These are phyloP conservation scores for Agonopterix subpropinquella DNA, from an alignment of 2,888 invertebrate genomes.

Conservation along the genomic window DNA sequence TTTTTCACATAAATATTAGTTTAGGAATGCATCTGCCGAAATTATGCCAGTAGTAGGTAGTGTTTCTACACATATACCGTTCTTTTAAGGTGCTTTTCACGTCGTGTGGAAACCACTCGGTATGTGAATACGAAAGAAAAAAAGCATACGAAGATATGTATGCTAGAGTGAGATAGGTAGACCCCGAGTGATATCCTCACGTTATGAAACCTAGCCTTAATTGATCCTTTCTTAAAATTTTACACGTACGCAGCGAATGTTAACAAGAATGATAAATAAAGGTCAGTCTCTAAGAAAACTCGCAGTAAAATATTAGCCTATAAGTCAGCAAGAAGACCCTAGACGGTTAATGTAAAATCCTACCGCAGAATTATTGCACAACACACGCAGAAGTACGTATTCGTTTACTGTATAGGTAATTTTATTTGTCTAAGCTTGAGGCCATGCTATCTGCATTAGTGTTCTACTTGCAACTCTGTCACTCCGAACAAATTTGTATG, in stretches of 20 bases:
- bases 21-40: background rate
- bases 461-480: constrained; percentile 38
- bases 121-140: too few relatives aligned
- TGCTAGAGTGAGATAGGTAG: too few relatives aligned
- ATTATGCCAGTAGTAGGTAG: too few relatives aligned
- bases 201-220: background rate
- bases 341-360: constrained; percentile 26
- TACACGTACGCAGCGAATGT: constrained; percentile 16
- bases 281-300: constrained; percentile 52
- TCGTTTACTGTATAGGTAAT: constrained; percentile 34
- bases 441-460: constrained; percentile 26
- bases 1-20: background rate
- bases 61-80: too few relatives aligned
- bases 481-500: constrained; percentile 25
- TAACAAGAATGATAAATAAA: constrained; percentile 21
- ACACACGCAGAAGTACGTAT: constrained; percentile 70
- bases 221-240: constrained; percentile 3
- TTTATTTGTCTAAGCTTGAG: constrained; percentile 35
- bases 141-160: too few relatives aligned
- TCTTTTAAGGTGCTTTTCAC: too few relatives aligned
- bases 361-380: constrained; percentile 68
- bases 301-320: constrained; percentile 13
- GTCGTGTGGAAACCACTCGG: too few relatives aligned
- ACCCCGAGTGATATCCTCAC: too few relatives aligned
- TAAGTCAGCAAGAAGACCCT: constrained; percentile 61